Percentiles rank a stretch among this genome's conserved stretches.
These are phyloP conservation scores for Natrix natrix DNA, from an alignment of 2,797 vertebrate genomes.

Conservation along the genomic window DNA sequence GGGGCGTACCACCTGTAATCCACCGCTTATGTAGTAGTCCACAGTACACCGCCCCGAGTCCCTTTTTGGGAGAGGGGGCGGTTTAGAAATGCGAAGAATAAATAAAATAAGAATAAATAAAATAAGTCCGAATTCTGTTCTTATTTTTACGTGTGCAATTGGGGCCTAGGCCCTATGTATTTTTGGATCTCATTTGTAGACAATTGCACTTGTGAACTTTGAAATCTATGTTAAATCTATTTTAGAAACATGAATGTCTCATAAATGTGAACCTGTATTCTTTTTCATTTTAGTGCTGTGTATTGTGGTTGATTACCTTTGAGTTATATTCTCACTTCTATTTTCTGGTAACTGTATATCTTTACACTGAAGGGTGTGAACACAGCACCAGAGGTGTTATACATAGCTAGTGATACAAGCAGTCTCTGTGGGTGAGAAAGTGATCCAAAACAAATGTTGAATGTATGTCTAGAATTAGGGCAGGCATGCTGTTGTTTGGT, in stretches of 20 bases:
- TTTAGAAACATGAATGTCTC: not conserved
- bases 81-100: too few species aligned
- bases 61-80: too few species aligned
- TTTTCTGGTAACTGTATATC: not conserved
- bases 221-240: not conserved
- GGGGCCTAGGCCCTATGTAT: not conserved
- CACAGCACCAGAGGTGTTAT: not conserved
- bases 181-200: not conserved
- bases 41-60: too few species aligned
- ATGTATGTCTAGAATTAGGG: not conserved
- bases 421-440: not conserved
- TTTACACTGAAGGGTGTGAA: not conserved
- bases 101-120: too few species aligned
- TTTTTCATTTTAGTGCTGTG: not conserved
- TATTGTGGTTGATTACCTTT: not conserved
- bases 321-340: not conserved
- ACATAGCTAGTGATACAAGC: not conserved
- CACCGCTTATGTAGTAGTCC: too few species aligned
- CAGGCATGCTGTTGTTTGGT: not conserved
- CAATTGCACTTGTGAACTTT: not conserved
- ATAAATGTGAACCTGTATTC: not conserved
- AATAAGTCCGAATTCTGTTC: not conserved
- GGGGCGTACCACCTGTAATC: too few species aligned
- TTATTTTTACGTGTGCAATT: not conserved
- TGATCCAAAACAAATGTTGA: not conserved